Evolutionary conservation across 2,888 invertebrate species (phyloP).

Genomic region (Eupithecia dodoneata): DNA sequence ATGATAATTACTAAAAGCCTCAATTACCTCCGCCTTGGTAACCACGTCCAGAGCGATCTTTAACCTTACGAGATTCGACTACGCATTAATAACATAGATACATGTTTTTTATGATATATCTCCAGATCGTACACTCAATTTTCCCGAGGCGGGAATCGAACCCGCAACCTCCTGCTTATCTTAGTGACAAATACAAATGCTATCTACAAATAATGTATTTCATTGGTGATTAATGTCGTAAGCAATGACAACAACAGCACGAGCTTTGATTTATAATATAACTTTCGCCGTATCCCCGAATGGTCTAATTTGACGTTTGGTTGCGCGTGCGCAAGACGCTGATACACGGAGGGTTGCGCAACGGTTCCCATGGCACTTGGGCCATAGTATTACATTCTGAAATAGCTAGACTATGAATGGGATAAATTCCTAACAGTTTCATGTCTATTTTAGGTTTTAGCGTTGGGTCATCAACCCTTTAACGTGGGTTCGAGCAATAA

Average conservation of each 20-base stretch:
- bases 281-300: constrained; percentile 73
- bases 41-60: constrained; percentile 36
- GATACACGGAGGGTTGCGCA: constrained; percentile 47
- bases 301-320: constrained; percentile 70
- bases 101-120: too few species aligned
- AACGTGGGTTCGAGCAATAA: constrained; percentile 32
- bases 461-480: constrained; percentile 37
- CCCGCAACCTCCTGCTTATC: constrained; percentile 30
- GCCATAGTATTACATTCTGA: constrained; percentile 40
- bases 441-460: constrained; percentile 54
- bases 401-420: constrained; percentile 56
- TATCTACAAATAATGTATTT: constrained; percentile 48
- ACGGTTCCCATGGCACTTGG: constrained; percentile 41
- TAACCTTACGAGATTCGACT: constrained; percentile 40
- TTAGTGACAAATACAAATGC: constrained; percentile 45
- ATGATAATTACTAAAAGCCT: neutral
- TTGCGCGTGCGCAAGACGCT: constrained; percentile 51
- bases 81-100: constrained; percentile 30
- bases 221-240: constrained; percentile 59
- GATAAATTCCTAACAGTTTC: constrained; percentile 60
- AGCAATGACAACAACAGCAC: constrained; percentile 62
- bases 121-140: too few species aligned
- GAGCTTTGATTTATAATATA: constrained; percentile 70
- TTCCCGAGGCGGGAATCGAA: too few species aligned
- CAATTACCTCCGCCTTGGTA: constrained; percentile 3